Base-by-base conservation (phyloP, 2,888 invertebrate genomes). In the Mesorhabditis sp. region DNA sequence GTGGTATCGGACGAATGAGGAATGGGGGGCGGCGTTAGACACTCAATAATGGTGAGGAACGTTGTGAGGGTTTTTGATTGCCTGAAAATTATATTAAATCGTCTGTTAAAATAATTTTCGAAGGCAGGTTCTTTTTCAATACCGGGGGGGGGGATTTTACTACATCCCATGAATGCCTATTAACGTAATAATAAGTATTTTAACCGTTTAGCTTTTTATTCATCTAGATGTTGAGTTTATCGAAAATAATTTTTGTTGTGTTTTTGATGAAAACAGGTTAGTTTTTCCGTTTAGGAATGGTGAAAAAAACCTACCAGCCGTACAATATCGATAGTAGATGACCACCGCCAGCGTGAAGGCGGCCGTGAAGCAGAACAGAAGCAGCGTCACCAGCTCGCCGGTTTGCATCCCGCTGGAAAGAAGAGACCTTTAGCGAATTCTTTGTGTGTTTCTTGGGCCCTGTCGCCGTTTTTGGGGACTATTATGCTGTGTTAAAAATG, bases 251-350 rank as follows among this genome's bases (percentile, higher is more conserved):
- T n/a, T 50, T 50, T 50, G n/a, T n/a, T n/a, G 10, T 10, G 2
- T 50, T n/a, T 50, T 50, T 50, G 7, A 50, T 50, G 7, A 10
- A n/a, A 50, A 50, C 2, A 50, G n/a, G n/a, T 50, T 13, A 10
- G 58, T 50, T 13, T n/a, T 13, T 50, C 2, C 10, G n/a, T 13
- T 50, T n/a, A n/a, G n/a, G 58, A 50, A 50, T 50, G n/a, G n/a
- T 13, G 58, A 50, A 50, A 50, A 13, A n/a, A 50, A 50, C 7
- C n/a, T 50, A 50, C 58, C 58, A 13, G 58, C n/a, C 58, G 58
- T 50, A n/a, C 58, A 50, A 50, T 50, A 50, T 50, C 58, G 58
- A 50, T 50, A 50, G 58, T 50, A 50, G 58, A 50, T 50, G 58
- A 50, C 58, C 7, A 50, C 58, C 7, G 58, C 58, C 10, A 50